Base-by-base conservation (phyloP, 2,888 invertebrate species). In the Resseliella maxima region DNA sequence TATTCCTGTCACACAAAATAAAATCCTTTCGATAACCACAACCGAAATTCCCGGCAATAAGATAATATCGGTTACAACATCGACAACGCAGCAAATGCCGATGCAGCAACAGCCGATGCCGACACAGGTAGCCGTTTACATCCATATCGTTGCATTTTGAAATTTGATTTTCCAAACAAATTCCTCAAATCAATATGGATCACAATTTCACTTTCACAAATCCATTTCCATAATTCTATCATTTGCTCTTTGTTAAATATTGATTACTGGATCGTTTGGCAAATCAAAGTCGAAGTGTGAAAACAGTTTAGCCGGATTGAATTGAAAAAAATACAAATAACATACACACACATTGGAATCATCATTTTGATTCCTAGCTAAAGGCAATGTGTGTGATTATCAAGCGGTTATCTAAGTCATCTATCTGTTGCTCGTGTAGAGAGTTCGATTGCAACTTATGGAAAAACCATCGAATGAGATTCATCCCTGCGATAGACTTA, bases 11-110 rank as follows among this genome's bases (percentile, higher is more conserved):
- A 83, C 36, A 38, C 83, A 36, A 38, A 83, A 83, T 38, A 83
- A 83, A 83, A 83, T 83, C 38, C 83, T 83, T 83, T 36, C 83
- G 38, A 83, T 83, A 83, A 83, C 83, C 83, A 83, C 83, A 21
- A 38, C 38, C 38, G 83, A 83, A 83, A 83, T 38, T 12, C 83
- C 83, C 21, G 83, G 38, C 38, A 83, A 83, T 83, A 83, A 83
- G 38, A 83, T 83, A 8, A 38, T 83, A n/a, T 83, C 83, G n/a
- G 83, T 83, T 38, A 83, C 83, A 6, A 83, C 83, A 12, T 83
- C 83, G 38, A 83, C 83, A 24, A 38, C 38, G 83, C 83, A 83
- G 38, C 83, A 83, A 83, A 21, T 83, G 12, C 36, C 83, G 31
- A 83, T 83, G 83, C 83, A 83, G 83, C 1, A 38, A 83, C 83